Evolutionary conservation across 2,113 vertebrate species (phyloP).

Genomic region (Pseudolaguvia tuberculata): DNA sequence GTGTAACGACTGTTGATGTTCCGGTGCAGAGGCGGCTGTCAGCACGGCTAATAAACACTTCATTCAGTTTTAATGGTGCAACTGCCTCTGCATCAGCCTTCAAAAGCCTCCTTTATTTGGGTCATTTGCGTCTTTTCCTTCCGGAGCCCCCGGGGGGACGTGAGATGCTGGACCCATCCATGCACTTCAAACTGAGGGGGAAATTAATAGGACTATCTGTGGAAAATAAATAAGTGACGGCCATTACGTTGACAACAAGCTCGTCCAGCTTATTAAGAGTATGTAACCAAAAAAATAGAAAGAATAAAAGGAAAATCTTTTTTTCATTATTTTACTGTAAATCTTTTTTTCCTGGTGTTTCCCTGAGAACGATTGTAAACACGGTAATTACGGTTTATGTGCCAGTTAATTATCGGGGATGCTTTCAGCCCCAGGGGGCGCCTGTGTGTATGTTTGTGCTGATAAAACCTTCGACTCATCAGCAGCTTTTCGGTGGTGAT

Average conservation of each 20-base stretch:
- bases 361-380: constrained; percentile 74
- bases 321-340: constrained; percentile 48
- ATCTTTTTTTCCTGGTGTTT: constrained; percentile 46
- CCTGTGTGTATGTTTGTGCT: constrained; percentile 68
- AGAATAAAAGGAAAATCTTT: constrained; percentile 40
- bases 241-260: constrained; percentile 70
- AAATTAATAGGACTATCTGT: constrained; percentile 79
- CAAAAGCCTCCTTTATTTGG: constrained; percentile 79
- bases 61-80: constrained; percentile 77
- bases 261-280: constrained; percentile 73
- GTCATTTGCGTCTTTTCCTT: constrained; percentile 77
- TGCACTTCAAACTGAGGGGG: constrained; percentile 66
- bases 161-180: constrained; percentile 66
- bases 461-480: constrained; percentile 73
- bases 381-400: constrained; percentile 78
- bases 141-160: constrained; percentile 68
- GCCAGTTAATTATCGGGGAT: constrained; percentile 76
- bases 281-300: constrained; percentile 39
- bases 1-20: constrained; percentile 75
- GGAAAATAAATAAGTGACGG: constrained; percentile 79
- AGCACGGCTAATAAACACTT: constrained; percentile 80
- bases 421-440: constrained; percentile 62
- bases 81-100: constrained; percentile 70
- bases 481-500: constrained; percentile 64
- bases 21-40: constrained; percentile 69